phyloP scores from a whole-genome alignment of 64 coral and sea anemone genomes.

The Orbicella faveolata region DNA sequence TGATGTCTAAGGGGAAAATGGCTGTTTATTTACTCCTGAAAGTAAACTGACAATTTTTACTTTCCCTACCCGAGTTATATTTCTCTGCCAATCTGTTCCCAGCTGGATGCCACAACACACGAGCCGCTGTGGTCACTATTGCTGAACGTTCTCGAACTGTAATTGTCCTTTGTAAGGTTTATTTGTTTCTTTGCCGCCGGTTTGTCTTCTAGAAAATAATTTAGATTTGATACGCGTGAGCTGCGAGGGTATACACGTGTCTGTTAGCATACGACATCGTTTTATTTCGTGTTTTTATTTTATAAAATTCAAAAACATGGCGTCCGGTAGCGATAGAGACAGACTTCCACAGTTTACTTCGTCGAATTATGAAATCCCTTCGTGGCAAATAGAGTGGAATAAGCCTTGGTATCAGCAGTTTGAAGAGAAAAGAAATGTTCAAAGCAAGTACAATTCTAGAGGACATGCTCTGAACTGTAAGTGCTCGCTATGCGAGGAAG shows the following conservation, averaged over 20 bases:
- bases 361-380: constrained; percentile 85
- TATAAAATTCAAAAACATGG: constrained; percentile 34
- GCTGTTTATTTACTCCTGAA: background rate
- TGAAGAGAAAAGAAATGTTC: constrained; percentile 34
- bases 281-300: background rate
- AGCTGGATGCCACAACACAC: background rate
- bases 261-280: background rate
- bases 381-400: constrained; percentile 89
- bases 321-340: constrained; percentile 40
- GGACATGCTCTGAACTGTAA: constrained; percentile 79
- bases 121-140: background rate
- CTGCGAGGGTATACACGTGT: background rate
- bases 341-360: constrained; percentile 81
- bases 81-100: background rate
- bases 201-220: constrained; percentile 1
- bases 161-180: constrained; percentile 12
- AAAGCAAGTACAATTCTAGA: constrained; percentile 61
- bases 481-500: constrained; percentile 77
- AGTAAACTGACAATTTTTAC: background rate
- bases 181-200: constrained; percentile 3
- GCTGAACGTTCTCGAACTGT: constrained; percentile 6
- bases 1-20: background rate
- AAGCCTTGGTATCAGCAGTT: constrained; percentile 90
- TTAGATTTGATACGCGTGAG: background rate
- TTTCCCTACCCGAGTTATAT: background rate